Percentiles rank a stretch among this genome's conserved stretches.
phyloP scores from a whole-genome alignment of 1,140 invertebrate species.

The Onthophagus taurus region DNA sequence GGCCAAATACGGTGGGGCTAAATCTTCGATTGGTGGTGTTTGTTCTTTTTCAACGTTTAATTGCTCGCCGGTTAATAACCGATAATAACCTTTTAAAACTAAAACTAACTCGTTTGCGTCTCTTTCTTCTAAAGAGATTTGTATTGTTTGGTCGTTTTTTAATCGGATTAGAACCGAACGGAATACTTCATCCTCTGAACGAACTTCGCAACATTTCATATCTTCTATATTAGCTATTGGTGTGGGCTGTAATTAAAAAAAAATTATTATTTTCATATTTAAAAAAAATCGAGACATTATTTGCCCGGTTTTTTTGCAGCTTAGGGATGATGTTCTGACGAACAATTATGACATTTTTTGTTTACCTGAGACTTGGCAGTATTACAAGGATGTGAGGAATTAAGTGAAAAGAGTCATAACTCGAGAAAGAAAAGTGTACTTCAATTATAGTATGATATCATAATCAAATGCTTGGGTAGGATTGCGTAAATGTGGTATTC shows the following conservation, averaged over 20 bases:
- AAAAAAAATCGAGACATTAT: too few relatives aligned
- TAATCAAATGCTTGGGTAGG: too few relatives aligned
- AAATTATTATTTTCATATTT: constrained; percentile 8
- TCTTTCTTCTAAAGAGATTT: constrained; percentile 69
- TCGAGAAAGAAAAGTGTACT: too few relatives aligned
- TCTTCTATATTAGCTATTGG: constrained; percentile 72
- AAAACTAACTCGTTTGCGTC: constrained; percentile 77
- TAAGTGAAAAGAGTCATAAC: too few relatives aligned
- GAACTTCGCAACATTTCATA: constrained; percentile 59
- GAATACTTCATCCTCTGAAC: constrained; percentile 62
- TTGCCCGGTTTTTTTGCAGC: too few relatives aligned
- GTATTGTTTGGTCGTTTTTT: constrained; percentile 51
- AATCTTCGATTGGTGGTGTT: constrained; percentile 28
- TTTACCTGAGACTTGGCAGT: too few relatives aligned
- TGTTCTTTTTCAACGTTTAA: constrained; percentile 34
- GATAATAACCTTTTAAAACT: constrained; percentile 68
- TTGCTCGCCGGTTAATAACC: constrained; percentile 46
- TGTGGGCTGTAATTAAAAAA: constrained; percentile 50
- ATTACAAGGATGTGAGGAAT: too few relatives aligned
- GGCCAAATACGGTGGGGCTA: constrained; percentile 67
- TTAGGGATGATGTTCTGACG: too few relatives aligned
- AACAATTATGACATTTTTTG: too few relatives aligned
- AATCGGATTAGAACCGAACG: constrained; percentile 54
- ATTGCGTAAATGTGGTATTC: too few relatives aligned
- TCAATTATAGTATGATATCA: too few relatives aligned